Conservation (phyloP, 2,113 vertebrate species). For the Mesocricetus auratus region DNA sequence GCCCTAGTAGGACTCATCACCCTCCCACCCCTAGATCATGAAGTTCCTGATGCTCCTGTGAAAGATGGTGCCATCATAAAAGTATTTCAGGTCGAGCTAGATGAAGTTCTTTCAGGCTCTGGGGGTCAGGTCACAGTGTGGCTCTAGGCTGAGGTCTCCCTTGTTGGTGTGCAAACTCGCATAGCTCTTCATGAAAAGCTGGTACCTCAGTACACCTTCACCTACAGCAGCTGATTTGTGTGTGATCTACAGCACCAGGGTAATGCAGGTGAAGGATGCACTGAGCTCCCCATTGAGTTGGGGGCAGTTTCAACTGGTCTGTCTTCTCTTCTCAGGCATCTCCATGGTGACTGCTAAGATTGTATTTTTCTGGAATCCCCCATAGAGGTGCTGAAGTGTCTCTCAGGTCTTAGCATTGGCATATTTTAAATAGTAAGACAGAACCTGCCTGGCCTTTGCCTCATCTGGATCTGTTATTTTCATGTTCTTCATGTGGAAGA, state of each 20-base stretch:
- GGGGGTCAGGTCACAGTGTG: not conserved
- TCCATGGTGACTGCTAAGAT: constrained; percentile 95
- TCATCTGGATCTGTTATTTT: not conserved
- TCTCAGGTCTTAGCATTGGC: constrained; percentile 96
- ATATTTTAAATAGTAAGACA: constrained; percentile 94
- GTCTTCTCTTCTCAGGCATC: constrained; percentile 92
- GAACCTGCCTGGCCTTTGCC: constrained; percentile 60
- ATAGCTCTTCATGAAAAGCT: not conserved
- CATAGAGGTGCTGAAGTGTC: constrained; percentile 96
- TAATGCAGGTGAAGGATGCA: not conserved
- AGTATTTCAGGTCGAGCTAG: not conserved
- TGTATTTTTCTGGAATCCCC: constrained; percentile 95
- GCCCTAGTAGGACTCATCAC: constrained; percentile 88
- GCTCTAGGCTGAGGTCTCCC: not conserved
- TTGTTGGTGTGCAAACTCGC: not conserved
- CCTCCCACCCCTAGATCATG: not conserved
- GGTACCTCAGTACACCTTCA: not conserved
- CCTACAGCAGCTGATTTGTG: not conserved
- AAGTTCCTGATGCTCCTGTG: not conserved
- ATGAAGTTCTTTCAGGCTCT: not conserved
- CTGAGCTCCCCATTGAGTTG: not conserved
- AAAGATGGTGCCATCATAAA: not conserved
- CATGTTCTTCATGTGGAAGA: not conserved
- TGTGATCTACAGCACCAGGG: not conserved
- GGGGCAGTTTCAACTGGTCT: constrained; percentile 93